Evolutionary conservation across 2,113 vertebrate species (phyloP), one percentile per base, ranked within the genome.

Genomic region (Bufo bufo): DNA sequence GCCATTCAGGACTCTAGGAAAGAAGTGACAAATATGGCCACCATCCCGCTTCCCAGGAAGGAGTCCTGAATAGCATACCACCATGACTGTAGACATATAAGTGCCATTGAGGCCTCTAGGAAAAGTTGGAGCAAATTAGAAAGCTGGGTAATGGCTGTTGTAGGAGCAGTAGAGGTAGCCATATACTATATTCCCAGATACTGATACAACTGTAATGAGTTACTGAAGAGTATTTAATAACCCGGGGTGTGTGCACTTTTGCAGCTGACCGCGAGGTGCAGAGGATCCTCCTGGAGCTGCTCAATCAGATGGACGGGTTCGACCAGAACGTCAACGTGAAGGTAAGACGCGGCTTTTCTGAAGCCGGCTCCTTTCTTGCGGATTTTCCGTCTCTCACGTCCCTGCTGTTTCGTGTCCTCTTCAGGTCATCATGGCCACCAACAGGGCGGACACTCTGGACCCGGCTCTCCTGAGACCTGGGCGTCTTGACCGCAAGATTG

Each of bases 271-370:
- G 97, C 63, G 97, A 99, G 89, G 97, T 98, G 23, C 97, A 99
- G 90, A 94, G 97, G 49, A 99, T 99, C 91, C 92, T 99, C 58
- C 94, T 99, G 66, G 97, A 99, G 93, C 95, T 99, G 58, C 95
- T 99, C 2, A 99, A 99, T 90, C 97, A 99, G 91, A 99, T 99
- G 97, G 97, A 99, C 0, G 97, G 97, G 47, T 99, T 99, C 7
- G 97, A 99, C 91, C 97, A 99, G 94, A 99, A 97, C 0, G 97
- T 99, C 87, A 99, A 99, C 0, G 97, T 99, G 77, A 98, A 98
- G 97, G 97, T 97, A 81, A 91, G 90, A 33, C 2, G 17, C 16
- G 3, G 56, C 14, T 7, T 45, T 6, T 45, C 23, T 74, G 7
- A 1, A 0, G 49, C 19, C 4, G 1, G 11, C 8, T 2, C n/a